phyloP scores from a whole-genome alignment of 1,140 invertebrate genomes.

The Papilio machaon region DNA sequence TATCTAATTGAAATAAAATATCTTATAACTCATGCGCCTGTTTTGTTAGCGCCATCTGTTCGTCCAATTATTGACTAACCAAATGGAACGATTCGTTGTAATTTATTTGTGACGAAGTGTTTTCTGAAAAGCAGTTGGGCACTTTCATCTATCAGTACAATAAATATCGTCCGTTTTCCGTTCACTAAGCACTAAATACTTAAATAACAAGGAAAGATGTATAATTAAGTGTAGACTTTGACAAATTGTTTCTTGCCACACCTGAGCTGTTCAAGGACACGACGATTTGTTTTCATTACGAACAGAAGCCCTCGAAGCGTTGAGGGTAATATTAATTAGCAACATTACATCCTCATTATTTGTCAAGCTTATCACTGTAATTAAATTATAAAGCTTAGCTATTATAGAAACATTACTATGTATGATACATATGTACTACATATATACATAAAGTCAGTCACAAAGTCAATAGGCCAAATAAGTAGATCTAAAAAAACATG shows the following conservation, averaged over 20 bases:
- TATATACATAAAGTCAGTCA: background rate
- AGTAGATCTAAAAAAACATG: no score
- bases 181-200: background rate
- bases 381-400: background rate
- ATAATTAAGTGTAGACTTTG: constrained; percentile 14
- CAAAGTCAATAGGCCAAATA: no score
- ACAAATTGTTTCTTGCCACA: constrained; percentile 15
- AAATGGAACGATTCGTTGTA: no score
- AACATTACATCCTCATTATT: constrained; percentile 10
- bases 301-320: constrained; percentile 4
- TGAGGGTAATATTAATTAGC: constrained; percentile 11
- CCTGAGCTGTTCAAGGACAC: constrained; percentile 4
- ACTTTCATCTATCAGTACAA: no score
- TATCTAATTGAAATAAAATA: no score
- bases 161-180: background rate
- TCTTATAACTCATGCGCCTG: no score
- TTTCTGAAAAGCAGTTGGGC: no score
- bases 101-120: no score
- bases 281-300: constrained; percentile 22
- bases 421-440: background rate
- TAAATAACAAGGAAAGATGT: background rate
- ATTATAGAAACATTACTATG: background rate
- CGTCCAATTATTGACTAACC: no score
- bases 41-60: no score
- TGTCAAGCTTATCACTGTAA: constrained; percentile 4